Percentiles rank a stretch among this genome's conserved stretches.
Conservation (phyloP, 1,140 invertebrate species). For the Globodera rostochiensis region DNA sequence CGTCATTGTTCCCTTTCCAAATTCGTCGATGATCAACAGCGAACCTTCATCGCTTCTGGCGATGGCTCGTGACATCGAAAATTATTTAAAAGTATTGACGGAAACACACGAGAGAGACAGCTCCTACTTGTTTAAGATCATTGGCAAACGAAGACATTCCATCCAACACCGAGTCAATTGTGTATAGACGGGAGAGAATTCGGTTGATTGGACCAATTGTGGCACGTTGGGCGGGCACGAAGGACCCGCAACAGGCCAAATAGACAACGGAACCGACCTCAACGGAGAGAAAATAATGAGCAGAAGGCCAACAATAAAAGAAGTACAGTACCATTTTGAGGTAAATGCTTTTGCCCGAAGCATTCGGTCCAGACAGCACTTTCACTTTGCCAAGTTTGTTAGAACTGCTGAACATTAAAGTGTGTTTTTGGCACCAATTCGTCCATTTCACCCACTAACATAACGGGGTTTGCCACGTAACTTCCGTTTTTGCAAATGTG, state of each 20-base stretch:
- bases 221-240: slow-evolving; percentile 79
- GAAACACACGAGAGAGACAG: slow-evolving; percentile 9
- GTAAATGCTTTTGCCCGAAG: slow-evolving; percentile 88
- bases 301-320: slow-evolving; percentile 1
- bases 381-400: slow-evolving; percentile 72
- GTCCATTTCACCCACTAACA: slow-evolving; percentile 9
- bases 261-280: slow-evolving; percentile 76
- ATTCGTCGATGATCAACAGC: slow-evolving; percentile 84
- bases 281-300: slow-evolving; percentile 46
- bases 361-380: slow-evolving; percentile 84
- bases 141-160: slow-evolving; percentile 83
- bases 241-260: slow-evolving; percentile 84
- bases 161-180: slow-evolving; percentile 76
- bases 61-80: slow-evolving; percentile 74
- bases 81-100: slow-evolving; percentile 25
- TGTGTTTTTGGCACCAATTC: too few species aligned
- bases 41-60: slow-evolving; percentile 73
- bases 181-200: slow-evolving; percentile 78
- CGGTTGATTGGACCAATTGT: slow-evolving; percentile 75
- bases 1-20: slow-evolving; percentile 83
- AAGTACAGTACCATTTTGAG: slow-evolving; percentile 75
- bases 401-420: slow-evolving; percentile 32
- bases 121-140: slow-evolving; percentile 79
- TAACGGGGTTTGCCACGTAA: slow-evolving; percentile 59
- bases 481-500: slow-evolving; percentile 26